phyloP scores from a whole-genome alignment of 2,888 invertebrate species.

The Aproaerema taeniolella region DNA sequence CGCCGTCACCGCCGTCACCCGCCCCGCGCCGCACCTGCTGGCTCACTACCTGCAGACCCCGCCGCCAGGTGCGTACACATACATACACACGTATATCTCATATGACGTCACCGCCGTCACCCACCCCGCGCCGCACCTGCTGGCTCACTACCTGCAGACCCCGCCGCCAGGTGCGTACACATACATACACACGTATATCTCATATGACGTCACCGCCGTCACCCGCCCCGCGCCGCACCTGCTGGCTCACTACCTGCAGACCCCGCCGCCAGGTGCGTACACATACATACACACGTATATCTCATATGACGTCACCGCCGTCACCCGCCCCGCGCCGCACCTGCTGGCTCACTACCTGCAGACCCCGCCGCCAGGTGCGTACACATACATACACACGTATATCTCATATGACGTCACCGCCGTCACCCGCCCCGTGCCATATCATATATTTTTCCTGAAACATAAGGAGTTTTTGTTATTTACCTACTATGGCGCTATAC shows the following conservation, averaged over 20 bases:
- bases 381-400: too few species aligned
- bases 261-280: constrained; percentile 38
- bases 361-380: constrained; percentile 85
- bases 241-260: background rate
- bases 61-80: constrained; percentile 82
- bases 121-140: background rate
- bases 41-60: constrained; percentile 93
- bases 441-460: too few species aligned
- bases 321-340: constrained; percentile 86
- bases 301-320: constrained; percentile 82
- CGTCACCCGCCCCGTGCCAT: too few species aligned
- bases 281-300: constrained; percentile 85
- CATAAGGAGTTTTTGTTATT: too few species aligned
- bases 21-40: constrained; percentile 86
- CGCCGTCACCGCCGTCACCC: constrained; percentile 83
- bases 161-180: too few species aligned
- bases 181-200: too few species aligned
- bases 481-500: too few species aligned
- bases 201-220: too few species aligned
- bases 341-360: constrained; percentile 92
- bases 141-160: constrained; percentile 46
- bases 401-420: too few species aligned
- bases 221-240: background rate
- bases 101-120: too few species aligned
- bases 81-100: too few species aligned